phyloP scores from a whole-genome alignment of 2,797 vertebrate species.

The Coluber constrictor region DNA sequence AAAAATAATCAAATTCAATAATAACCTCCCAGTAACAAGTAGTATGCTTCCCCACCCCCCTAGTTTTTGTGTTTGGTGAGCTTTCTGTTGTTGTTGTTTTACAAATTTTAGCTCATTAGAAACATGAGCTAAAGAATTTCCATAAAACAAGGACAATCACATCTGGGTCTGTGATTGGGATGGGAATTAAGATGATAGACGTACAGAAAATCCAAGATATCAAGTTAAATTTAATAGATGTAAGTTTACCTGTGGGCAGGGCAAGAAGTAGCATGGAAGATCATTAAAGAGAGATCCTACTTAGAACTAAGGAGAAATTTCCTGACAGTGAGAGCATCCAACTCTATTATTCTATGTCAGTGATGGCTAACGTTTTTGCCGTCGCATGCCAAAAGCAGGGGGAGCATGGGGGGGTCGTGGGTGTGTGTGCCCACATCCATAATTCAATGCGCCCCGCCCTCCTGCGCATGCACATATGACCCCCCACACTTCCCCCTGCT shows the following conservation, averaged over 20 bases:
- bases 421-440: no score
- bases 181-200: not conserved
- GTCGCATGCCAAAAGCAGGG: no score
- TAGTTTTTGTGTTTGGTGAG: not conserved
- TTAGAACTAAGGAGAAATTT: not conserved
- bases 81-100: not conserved
- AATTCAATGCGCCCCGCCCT: no score
- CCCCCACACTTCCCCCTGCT: no score
- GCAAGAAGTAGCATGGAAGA: not conserved
- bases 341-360: no score
- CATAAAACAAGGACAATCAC: not conserved
- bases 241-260: not conserved
- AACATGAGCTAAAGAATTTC: not conserved
- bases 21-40: not conserved
- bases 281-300: not conserved
- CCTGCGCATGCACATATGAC: no score
- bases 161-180: not conserved
- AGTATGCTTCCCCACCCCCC: not conserved
- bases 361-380: no score
- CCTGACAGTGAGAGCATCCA: not conserved
- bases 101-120: not conserved
- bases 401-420: no score
- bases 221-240: not conserved
- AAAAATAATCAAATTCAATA: constrained; percentile 16
- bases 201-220: not conserved